Conservation (phyloP, 2,797 vertebrate species). For the Borostomias antarcticus region DNA sequence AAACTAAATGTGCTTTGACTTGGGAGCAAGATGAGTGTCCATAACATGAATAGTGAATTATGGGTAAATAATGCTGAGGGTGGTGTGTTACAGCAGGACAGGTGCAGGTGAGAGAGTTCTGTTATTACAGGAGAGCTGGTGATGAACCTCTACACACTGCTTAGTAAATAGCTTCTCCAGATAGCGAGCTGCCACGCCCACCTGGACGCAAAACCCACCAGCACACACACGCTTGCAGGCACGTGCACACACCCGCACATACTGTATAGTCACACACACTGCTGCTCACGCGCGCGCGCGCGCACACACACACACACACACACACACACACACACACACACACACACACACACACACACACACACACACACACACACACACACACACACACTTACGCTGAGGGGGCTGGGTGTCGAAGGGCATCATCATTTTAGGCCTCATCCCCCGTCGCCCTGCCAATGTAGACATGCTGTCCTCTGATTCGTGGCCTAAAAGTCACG, state of each 20-base stretch:
- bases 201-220: background rate
- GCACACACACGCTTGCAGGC: background rate
- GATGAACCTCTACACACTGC: too few species aligned
- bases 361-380: conserved; percentile 11
- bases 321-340: background rate
- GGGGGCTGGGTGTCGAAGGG: conserved; percentile 97
- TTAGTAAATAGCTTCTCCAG: too few species aligned
- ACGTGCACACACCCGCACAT: background rate
- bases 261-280: conserved; percentile 56
- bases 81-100: too few species aligned
- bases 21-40: too few species aligned
- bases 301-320: conserved; percentile 1
- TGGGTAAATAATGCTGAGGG: too few species aligned
- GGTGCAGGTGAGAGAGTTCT: too few species aligned
- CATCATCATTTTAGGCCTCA: conserved; percentile 99
- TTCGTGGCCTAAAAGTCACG: conserved; percentile 89
- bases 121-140: too few species aligned
- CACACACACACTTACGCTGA: conserved; percentile 89
- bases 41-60: too few species aligned
- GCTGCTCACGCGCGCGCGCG: background rate
- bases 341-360: background rate
- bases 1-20: too few species aligned
- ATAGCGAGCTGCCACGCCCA: too few species aligned
- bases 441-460: conserved; percentile 92
- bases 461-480: conserved; percentile 98